Evolutionary conservation across 2,888 invertebrate species (phyloP).

Genomic region (Napeogenes sylphis): DNA sequence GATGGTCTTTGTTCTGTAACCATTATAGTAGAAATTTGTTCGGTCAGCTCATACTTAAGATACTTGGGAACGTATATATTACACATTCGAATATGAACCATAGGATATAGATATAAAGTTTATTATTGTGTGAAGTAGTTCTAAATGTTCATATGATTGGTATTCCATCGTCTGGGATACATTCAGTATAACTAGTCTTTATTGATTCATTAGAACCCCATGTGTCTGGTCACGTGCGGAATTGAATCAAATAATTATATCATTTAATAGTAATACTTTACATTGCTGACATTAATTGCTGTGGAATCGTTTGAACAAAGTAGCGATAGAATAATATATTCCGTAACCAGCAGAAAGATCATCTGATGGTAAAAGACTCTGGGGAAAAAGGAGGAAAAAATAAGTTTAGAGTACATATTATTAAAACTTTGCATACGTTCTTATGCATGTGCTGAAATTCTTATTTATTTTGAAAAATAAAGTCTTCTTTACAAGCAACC

Average conservation of each 20-base stretch:
- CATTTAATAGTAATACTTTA: not conserved
- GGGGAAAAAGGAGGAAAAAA: too few relatives aligned
- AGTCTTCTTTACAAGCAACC: not conserved
- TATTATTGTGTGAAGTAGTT: conserved; percentile 10
- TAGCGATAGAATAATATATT: not conserved
- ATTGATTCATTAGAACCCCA: conserved; percentile 22
- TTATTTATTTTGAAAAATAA: not conserved
- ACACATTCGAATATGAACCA: conserved; percentile 16
- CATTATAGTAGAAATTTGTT: conserved; percentile 37
- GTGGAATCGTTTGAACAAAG: not conserved
- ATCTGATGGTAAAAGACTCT: too few relatives aligned
- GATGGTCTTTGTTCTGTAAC: conserved; percentile 38
- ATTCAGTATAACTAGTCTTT: conserved; percentile 15
- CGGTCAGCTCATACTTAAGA: conserved; percentile 25
- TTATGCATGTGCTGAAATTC: not conserved
- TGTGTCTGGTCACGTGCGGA: conserved; percentile 13
- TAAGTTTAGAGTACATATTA: too few relatives aligned
- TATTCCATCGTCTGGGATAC: conserved; percentile 28
- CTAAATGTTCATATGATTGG: conserved; percentile 15
- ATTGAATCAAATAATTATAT: conserved; percentile 4
- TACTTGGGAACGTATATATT: conserved; percentile 12
- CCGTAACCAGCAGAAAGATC: too few relatives aligned
- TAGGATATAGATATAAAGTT: conserved; percentile 11
- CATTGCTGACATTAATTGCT: not conserved
- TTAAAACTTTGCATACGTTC: too few relatives aligned